Evolutionary conservation across 2,113 vertebrate species (phyloP), one percentile per base, ranked within the genome.

Genomic region (Bambusicola thoracicus): DNA sequence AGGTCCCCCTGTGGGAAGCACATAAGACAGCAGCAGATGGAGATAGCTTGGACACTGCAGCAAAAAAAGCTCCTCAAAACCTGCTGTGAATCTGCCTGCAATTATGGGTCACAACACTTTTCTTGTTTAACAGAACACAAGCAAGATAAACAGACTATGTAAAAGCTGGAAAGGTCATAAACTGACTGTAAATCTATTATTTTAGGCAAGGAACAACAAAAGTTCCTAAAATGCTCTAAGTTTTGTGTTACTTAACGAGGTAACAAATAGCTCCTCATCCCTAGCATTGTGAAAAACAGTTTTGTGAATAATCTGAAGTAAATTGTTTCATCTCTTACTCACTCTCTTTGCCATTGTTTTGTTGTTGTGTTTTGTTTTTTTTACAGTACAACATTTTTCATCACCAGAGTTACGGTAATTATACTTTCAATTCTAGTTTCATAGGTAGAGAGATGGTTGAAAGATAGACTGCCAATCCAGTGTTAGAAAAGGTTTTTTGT

Each of bases 21-120:
- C 96, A 95, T 91, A 97, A 97, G 98, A 98, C 98, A 95, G 98
- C 92, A 94, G 98, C 99, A 99, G 99, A 99, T 99, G 99, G 99
- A 99, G 97, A 96, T 96, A 90, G 98, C 98, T 97, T 85, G 97
- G 98, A 98, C 98, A 97, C 97, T 58, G 8, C 79, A 81, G 97
- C 96, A 97, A 97, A 98, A 97, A 98, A 98, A 97, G 95, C 98
- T 96, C 96, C 95, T 94, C 95, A 86, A 97, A 98, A 98, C 98
- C 98, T 98, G 98, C 98, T 98, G 98, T 94, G 98, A 99, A 98
- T 98, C 98, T 98, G 98, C 97, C 97, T 95, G 93, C 98, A 98
- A 98, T 98, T 97, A 98, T 86, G 98, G 98, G 98, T 98, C 99
- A 98, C 98, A 98, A 97, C 97, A 97, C 95, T 97, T 76, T 81